Percentiles rank a stretch among this genome's conserved stretches.
Conservation (phyloP, 2,888 invertebrate species). For the Xestia rhomboidea region DNA sequence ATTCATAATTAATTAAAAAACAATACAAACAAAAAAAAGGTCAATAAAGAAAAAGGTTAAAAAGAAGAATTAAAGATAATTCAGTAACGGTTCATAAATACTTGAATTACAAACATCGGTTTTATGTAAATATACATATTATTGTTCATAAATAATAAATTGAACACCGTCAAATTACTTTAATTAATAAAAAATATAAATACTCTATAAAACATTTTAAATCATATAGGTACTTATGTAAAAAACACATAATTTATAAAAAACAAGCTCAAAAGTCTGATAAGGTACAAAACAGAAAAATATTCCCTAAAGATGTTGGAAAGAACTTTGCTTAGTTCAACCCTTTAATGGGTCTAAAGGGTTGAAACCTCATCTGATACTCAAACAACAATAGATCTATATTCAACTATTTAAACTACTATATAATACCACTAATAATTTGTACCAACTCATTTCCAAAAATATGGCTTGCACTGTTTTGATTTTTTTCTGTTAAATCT, state of each 20-base stretch:
- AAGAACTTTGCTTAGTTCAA: not conserved
- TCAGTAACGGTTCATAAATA: not conserved
- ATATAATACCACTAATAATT: not conserved
- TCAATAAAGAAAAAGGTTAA: too few species aligned
- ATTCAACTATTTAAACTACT: not conserved
- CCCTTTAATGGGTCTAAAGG: not conserved
- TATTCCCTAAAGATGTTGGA: not conserved
- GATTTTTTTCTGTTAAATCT: not conserved
- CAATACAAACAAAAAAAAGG: not conserved
- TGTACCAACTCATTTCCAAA: not conserved
- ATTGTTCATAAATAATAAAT: not conserved
- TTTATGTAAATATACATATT: not conserved
- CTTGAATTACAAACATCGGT: not conserved
- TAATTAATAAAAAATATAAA: not conserved
- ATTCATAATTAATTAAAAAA: not conserved
- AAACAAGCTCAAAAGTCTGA: not conserved
- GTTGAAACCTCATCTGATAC: not conserved
- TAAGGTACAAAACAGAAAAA: not conserved
- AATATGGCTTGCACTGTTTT: not conserved
- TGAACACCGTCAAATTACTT: not conserved
- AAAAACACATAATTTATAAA: not conserved
- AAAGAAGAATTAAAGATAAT: not conserved
- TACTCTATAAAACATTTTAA: not conserved
- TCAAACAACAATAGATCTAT: not conserved
- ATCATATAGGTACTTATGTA: not conserved